Base-by-base conservation (phyloP, 2,888 invertebrate genomes). In the Oligia strigilis region DNA sequence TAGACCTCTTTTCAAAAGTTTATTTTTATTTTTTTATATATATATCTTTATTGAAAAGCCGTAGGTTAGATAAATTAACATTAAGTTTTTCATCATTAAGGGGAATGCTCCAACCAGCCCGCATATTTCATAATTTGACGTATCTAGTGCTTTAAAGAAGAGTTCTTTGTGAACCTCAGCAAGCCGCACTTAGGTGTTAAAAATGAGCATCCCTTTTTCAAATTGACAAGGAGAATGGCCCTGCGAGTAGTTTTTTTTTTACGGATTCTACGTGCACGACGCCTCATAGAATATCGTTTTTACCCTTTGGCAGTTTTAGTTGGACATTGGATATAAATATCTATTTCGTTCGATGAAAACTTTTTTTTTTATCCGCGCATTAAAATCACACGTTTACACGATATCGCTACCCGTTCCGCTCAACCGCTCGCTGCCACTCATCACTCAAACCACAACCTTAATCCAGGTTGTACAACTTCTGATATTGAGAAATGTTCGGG, bases 401-500 rank as follows among this genome's bases (percentile, higher is more conserved):
- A 36, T 6, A 72, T 49, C 19, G 29, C 67, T 78, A 9, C 19
- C 46, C n/a, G 36, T 46, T 65, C 46, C 55, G 80, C 71, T 71
- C 17, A 46, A 43, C 2, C 0, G 29, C 2, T 23, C 87, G 81
- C 87, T 81, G 66, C n/a, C 36, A 43, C 81, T 73, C n/a, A 29
- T 72, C 9, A 29, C 74, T 73, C 46, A 49, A 11, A 72, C 86
- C 83, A n/a, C 72, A 29, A 13, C 75, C 86, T 78, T 91, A 91
- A 92, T 90, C 91, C 91, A 91, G 91, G 92, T 92, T 82, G 90
- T 87, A 88, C 88, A 88, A 91, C 89, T 90, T 90, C 83, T 81
- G 87, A 89, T 89, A 91, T 91, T 90, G 91, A 91, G 91, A 89
- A 91, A 90, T 87, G 85, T 86, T 89, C 88, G 86, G 84, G 77